These are phyloP conservation scores for Tenebrio molitor DNA, from an alignment of 1,140 invertebrate species.

Conservation along the genomic window DNA sequence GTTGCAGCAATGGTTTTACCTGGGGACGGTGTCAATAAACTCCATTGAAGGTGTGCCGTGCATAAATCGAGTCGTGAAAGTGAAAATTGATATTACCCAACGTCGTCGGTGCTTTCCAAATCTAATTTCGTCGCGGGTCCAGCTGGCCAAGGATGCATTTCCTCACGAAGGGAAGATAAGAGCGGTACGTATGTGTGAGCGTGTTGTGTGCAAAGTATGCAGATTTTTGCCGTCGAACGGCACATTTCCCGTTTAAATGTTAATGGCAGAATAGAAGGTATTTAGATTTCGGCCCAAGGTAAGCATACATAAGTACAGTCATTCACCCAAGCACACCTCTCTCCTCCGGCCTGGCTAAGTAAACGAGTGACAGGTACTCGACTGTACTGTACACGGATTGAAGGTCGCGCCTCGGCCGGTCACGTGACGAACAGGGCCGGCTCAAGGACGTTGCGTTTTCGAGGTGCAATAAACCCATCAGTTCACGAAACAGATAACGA, in stretches of 20 bases:
- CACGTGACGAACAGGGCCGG: constrained; percentile 46
- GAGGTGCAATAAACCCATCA: constrained; percentile 19
- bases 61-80: constrained; percentile 59
- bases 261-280: constrained; percentile 47
- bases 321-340: constrained; percentile 50
- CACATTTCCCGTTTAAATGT: constrained; percentile 45
- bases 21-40: constrained; percentile 62
- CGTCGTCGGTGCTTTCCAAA: constrained; percentile 41
- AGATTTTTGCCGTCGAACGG: constrained; percentile 43
- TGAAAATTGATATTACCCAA: constrained; percentile 60
- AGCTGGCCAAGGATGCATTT: constrained; percentile 32
- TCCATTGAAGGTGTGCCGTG: constrained; percentile 60
- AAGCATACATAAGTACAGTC: constrained; percentile 55
- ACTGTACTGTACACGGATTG: constrained; percentile 49
- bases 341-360: not conserved
- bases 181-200: constrained; percentile 24
- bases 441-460: constrained; percentile 44
- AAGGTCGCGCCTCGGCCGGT: constrained; percentile 44
- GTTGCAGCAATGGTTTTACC: constrained; percentile 55
- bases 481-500: constrained; percentile 12
- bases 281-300: constrained; percentile 59
- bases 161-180: not conserved
- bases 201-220: constrained; percentile 24
- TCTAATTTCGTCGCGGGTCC: constrained; percentile 14
- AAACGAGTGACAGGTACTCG: constrained; percentile 42